Evolutionary conservation across 2,113 vertebrate species (phyloP).

Genomic region (Peromyscus leucopus): DNA sequence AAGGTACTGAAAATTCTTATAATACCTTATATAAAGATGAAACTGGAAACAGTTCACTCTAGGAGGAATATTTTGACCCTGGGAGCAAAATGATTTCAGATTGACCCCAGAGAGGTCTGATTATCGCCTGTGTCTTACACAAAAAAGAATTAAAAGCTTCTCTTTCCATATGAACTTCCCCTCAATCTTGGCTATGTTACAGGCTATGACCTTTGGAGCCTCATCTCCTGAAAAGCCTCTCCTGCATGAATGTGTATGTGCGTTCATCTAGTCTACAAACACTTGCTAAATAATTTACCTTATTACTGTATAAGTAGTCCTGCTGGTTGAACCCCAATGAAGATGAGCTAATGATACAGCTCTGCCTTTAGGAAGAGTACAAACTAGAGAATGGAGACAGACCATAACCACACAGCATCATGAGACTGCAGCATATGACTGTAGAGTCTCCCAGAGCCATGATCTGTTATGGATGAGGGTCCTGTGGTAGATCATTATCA

Average conservation of each 20-base stretch:
- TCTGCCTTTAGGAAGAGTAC: not conserved
- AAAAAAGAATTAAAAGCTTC: conserved; percentile 20
- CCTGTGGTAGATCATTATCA: not conserved
- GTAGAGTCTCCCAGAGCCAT: not conserved
- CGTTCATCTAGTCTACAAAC: not conserved
- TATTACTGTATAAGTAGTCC: not conserved
- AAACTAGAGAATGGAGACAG: not conserved
- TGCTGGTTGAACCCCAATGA: not conserved
- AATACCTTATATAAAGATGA: conserved; percentile 31
- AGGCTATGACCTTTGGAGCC: not conserved
- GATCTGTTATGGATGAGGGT: not conserved
- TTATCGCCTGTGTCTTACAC: not conserved
- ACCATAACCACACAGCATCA: not conserved
- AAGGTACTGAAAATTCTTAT: conserved; percentile 28
- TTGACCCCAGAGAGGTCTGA: not conserved
- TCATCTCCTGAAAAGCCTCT: not conserved
- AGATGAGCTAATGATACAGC: not conserved
- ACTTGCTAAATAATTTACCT: not conserved
- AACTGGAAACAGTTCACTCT: conserved; percentile 31
- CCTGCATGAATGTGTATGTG: no score
- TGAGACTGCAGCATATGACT: fast-evolving
- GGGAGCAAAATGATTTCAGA: conserved; percentile 31
- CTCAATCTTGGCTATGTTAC: not conserved
- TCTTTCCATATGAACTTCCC: not conserved
- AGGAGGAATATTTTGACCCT: conserved; percentile 19